Percentiles rank a stretch among this genome's conserved stretches.
These are phyloP conservation scores for Hermaeophaga mercurialis DNA, from an alignment of 2,888 invertebrate species.

Conservation along the genomic window DNA sequence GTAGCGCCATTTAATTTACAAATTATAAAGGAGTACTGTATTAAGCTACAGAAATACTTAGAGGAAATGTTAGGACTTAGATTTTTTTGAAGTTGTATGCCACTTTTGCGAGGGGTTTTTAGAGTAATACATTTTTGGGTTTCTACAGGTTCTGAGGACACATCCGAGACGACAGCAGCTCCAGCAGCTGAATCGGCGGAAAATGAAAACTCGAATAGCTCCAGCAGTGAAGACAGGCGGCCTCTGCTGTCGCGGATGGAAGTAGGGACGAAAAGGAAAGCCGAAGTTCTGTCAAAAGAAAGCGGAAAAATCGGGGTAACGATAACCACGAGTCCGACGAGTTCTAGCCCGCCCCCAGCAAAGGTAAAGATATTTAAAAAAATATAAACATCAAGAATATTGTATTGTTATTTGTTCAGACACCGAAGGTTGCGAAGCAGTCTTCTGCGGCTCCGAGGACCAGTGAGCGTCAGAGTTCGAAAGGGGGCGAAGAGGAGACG, in stretches of 20 bases:
- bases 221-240: slow-evolving; percentile 67
- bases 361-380: no score
- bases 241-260: slow-evolving; percentile 60
- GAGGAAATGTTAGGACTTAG: no score
- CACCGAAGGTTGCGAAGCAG: slow-evolving; percentile 37
- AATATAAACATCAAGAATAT: no score
- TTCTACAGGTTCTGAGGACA: slow-evolving; percentile 33
- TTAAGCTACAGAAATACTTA: no score
- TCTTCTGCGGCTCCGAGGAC: slow-evolving; percentile 43
- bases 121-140: no score
- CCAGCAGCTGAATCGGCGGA: slow-evolving; percentile 49
- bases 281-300: slow-evolving; percentile 83
- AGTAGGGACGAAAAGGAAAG: slow-evolving; percentile 71
- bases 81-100: no score
- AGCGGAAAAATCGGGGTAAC: slow-evolving; percentile 91
- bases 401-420: no score
- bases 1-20: no score
- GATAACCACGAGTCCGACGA: slow-evolving; percentile 74
- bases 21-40: no score
- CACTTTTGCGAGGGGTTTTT: no score
- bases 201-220: slow-evolving; percentile 62
- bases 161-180: slow-evolving; percentile 15
- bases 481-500: slow-evolving; percentile 49
- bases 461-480: slow-evolving; percentile 61
- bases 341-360: slow-evolving; percentile 59